Base-by-base conservation (phyloP, 2,888 invertebrate species). In the Brassicogethes aeneus region DNA sequence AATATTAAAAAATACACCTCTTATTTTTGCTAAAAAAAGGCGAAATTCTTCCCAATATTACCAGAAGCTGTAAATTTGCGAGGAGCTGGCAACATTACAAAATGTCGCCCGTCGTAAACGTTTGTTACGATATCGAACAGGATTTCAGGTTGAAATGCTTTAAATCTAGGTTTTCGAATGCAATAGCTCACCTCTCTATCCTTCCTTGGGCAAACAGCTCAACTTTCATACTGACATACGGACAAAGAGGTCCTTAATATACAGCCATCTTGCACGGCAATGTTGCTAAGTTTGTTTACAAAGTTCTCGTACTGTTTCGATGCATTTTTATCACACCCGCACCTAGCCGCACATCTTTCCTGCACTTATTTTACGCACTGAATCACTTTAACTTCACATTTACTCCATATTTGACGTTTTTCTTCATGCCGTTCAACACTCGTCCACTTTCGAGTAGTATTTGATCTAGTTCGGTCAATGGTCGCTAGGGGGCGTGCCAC, bases 141-240 rank as follows among this genome's bases (percentile, higher is more conserved):
- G n/a, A n/a, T n/a, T n/a, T n/a, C n/a, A n/a, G n/a, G n/a, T n/a
- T n/a, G n/a, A n/a, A n/a, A n/a, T n/a, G n/a, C n/a, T n/a, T n/a
- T n/a, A n/a, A n/a, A n/a, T n/a, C n/a, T n/a, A n/a, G n/a, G n/a
- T n/a, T n/a, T n/a, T n/a, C n/a, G n/a, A 23, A 23, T 23, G 10
- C 5, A 23, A 23, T 10, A 5, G 23, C 23, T 74, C 70, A 80
- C 79, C 80, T 78, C 73, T 73, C 73, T 68, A 75, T 76, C 73
- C 73, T 65, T 71, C 71, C 66, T 69, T 74, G 72, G 70, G 69
- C 70, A 74, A 76, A 72, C 68, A 74, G 75, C 73, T 71, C 75
- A 73, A 77, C 73, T 78, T 74, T 75, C 79, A 80, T 80, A 74
- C 74, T 80, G 79, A 72, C 73, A 76, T 71, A 74, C 73, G 74